Base-by-base conservation (phyloP, 2,888 invertebrate species). In the Brachyptera risi region DNA sequence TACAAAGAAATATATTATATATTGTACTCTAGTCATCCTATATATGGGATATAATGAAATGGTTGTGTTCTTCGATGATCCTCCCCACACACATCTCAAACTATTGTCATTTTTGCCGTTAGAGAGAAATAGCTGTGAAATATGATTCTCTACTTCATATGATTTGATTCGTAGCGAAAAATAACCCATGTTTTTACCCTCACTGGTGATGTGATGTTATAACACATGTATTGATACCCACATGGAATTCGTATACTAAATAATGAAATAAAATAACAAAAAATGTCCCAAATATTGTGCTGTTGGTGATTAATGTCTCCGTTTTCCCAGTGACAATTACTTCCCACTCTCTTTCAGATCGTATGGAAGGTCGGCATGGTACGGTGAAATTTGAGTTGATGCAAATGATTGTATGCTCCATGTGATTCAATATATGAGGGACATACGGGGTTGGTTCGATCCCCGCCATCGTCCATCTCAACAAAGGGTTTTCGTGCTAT, bases 1-100 rank as follows among this genome's bases (percentile, higher is more conserved):
- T 58, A n/a, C 15, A 27, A 49, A 42, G 21, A 49, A n/a, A 58
- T 21, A 56, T 21, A 26, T 37, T 15, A 40, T 42, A 17, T 19
- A 56, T 56, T 58, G 23, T 58, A 47, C 49, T 58, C 49, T 58
- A 54, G 54, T 35, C 54, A 37, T 21, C 13, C 54, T 54, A 31
- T 17, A 51, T 9, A 54, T 54, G 54, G 37, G 24, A 37, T 54
- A 50, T 50, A n/a, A 54, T 2, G 37, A 51, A 54, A 54, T 54
- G 54, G 54, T 54, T 54, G 54, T 54, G 54, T 54, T 54, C 37
- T 38, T 54, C 37, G 37, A 35, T 7, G 37, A 54, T n/a, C 54
- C 54, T 4, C 9, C 11, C 35, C 54, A 35, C 54, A 31, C 35
- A 17, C 35, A 54, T 19, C 31, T 47, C 35, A 17, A 54, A 37